These are phyloP conservation scores for Junonia oenone DNA, from an alignment of 2,888 invertebrate genomes.

Conservation along the genomic window DNA sequence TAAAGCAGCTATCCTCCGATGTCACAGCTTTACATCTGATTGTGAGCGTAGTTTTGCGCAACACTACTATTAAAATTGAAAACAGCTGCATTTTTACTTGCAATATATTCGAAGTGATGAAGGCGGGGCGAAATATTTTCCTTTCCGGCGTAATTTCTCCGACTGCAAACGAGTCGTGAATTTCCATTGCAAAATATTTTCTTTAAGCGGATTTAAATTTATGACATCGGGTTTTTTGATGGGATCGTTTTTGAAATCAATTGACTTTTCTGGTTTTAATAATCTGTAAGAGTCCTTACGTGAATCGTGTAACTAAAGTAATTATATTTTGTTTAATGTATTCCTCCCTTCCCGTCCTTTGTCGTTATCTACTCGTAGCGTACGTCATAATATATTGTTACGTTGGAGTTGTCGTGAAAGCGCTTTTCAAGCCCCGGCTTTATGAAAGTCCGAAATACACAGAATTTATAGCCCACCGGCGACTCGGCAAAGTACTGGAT, in stretches of 20 bases:
- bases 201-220: background rate
- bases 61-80: conserved; percentile 14
- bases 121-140: conserved; percentile 21
- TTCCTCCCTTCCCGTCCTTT: background rate
- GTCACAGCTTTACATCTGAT: background rate
- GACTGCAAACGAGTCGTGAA: conserved; percentile 19
- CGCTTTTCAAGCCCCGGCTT: conserved; percentile 25
- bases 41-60: background rate
- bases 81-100: conserved; percentile 23
- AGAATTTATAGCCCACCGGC: conserved; percentile 27
- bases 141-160: conserved; percentile 21
- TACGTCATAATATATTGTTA: conserved; percentile 5
- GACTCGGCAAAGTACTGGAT: conserved; percentile 15
- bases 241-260: background rate
- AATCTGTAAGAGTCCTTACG: background rate
- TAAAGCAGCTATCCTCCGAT: background rate
- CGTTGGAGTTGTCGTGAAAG: conserved; percentile 16
- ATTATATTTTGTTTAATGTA: background rate
- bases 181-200: conserved; percentile 20
- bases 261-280: background rate
- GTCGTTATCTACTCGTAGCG: background rate
- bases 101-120: conserved; percentile 24
- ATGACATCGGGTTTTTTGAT: background rate
- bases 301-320: background rate
- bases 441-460: conserved; percentile 31